Percentiles rank a stretch among this genome's conserved stretches.
These are phyloP conservation scores for Heteractis magnifica DNA, from an alignment of 92 coral and sea anemone genomes.

Conservation along the genomic window DNA sequence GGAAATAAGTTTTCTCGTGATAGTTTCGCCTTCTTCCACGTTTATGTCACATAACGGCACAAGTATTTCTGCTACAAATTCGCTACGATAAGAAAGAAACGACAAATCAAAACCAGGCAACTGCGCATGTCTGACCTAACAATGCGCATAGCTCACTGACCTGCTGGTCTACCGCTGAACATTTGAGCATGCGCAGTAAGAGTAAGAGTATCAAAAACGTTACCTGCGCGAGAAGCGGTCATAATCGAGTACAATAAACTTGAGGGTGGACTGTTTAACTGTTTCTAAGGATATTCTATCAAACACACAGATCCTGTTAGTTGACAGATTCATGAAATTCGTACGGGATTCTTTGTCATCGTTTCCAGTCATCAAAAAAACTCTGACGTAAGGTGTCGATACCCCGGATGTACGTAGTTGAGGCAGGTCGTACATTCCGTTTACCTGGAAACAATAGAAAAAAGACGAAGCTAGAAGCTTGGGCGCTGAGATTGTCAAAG, in stretches of 20 bases:
- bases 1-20: constrained; percentile 70
- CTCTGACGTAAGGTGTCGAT: constrained; percentile 83
- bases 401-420: constrained; percentile 83
- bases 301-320: constrained; percentile 78
- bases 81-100: constrained; percentile 36
- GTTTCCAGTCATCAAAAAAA: constrained; percentile 60
- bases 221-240: constrained; percentile 86
- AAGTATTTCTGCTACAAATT: constrained; percentile 84
- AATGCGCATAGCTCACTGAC: not conserved
- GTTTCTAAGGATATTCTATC: constrained; percentile 66
- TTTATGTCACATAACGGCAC: constrained; percentile 69
- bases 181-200: not conserved
- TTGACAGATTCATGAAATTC: constrained; percentile 73
- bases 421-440: constrained; percentile 79
- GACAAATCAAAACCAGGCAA: not conserved
- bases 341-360: constrained; percentile 64
- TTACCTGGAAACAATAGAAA: constrained; percentile 44
- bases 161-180: not conserved
- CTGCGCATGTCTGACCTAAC: not conserved
- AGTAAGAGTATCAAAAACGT: not conserved
- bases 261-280: constrained; percentile 67
- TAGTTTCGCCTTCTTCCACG: constrained; percentile 70
- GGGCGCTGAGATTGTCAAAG: no score
- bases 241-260: constrained; percentile 86
- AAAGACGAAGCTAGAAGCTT: not conserved